Conservation (phyloP, 2,113 vertebrate species). For the Callithrix jacchus region DNA sequence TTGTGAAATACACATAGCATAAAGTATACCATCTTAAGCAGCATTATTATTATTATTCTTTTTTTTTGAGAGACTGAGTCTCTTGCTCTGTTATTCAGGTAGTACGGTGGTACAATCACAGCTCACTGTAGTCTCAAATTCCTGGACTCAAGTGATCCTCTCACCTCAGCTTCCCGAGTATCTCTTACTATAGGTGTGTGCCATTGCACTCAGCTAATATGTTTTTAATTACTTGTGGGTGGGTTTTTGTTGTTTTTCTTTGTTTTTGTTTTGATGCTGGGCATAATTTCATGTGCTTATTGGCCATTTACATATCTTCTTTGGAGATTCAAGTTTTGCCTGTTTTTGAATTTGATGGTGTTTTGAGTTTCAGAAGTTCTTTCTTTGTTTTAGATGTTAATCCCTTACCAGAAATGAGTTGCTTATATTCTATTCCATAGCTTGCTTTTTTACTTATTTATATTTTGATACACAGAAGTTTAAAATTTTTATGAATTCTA, state of each 20-base stretch:
- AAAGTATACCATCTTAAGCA: not conserved
- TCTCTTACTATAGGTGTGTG: not conserved
- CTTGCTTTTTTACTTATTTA: not conserved
- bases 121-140: no score
- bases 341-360: not conserved
- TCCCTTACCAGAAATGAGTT: not conserved
- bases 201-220: no score
- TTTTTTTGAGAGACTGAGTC: no score
- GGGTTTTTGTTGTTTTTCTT: no score
- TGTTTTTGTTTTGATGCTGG: not conserved
- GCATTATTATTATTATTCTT: no score
- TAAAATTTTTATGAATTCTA: not conserved
- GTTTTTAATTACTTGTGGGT: no score
- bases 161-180: no score
- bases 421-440: not conserved
- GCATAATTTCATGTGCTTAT: not conserved
- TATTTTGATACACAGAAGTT: not conserved
- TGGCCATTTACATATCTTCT: not conserved
- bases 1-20: not conserved
- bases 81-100: no score
- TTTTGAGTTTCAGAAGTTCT: not conserved
- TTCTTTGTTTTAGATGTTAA: not conserved
- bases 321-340: not conserved
- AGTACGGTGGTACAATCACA: no score
- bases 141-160: no score